Evolutionary conservation across 1,140 invertebrate genomes (phyloP).

Genomic region (Proctacanthus coquilletti): DNA sequence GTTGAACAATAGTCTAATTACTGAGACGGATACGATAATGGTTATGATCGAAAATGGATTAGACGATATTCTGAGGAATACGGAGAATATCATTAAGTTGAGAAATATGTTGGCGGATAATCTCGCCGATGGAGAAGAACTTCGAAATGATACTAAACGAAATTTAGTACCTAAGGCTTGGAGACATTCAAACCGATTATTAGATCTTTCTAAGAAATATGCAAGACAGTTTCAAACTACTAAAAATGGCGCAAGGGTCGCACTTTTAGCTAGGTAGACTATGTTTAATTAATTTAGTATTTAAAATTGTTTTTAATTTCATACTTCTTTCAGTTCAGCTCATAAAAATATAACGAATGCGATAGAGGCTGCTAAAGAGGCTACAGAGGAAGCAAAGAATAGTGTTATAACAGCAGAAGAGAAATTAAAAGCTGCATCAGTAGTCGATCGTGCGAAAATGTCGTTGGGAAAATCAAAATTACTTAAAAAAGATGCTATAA

Average conservation of each 20-base stretch:
- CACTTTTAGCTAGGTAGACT: slow-evolving; percentile 29
- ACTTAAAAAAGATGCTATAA: slow-evolving; percentile 27
- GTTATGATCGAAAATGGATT: slow-evolving; percentile 6
- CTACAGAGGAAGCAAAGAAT: slow-evolving; percentile 40
- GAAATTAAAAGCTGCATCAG: slow-evolving; percentile 28
- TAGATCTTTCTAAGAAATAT: slow-evolving; percentile 44
- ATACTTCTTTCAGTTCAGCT: slow-evolving; percentile 41
- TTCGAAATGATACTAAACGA: slow-evolving; percentile 21
- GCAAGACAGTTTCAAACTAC: slow-evolving; percentile 30
- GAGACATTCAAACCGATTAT: slow-evolving; percentile 47
- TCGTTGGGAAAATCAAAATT: slow-evolving; percentile 30
- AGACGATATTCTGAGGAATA: slow-evolving; percentile 6
- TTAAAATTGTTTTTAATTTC: slow-evolving; percentile 2
- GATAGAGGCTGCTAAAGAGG: slow-evolving; percentile 45
- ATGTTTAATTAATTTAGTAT: background rate
- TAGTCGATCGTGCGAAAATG: slow-evolving; percentile 30
- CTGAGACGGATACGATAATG: slow-evolving; percentile 12
- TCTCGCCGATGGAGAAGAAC: slow-evolving; percentile 10
- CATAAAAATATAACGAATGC: slow-evolving; percentile 63
- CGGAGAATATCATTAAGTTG: slow-evolving; percentile 1
- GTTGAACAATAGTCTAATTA: slow-evolving; percentile 13
- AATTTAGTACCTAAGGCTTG: slow-evolving; percentile 35
- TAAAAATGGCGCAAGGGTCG: slow-evolving; percentile 23
- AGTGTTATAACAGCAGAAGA: slow-evolving; percentile 29
- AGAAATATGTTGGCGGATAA: slow-evolving; percentile 13